Conservation (phyloP, 2,797 vertebrate genomes). For the Phoeniculus purpureus region DNA sequence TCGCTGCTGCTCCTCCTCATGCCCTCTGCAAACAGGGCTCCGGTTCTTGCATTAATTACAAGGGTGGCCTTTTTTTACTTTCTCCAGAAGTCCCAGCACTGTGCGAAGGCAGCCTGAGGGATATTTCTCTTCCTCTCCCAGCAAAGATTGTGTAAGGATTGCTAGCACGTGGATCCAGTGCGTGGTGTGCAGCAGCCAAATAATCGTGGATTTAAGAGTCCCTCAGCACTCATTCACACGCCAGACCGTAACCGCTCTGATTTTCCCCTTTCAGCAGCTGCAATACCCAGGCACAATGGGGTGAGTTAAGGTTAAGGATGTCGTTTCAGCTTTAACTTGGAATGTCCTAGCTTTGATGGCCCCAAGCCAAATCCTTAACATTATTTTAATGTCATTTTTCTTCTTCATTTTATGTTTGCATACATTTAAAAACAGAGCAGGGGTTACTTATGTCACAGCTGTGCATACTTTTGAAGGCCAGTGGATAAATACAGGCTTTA, state of each 20-base stretch:
- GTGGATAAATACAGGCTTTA: conserved; percentile 74
- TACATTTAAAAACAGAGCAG: conserved; percentile 72
- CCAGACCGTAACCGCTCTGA: conserved; percentile 71
- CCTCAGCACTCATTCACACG: conserved; percentile 72
- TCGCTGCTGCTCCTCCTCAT: neutral
- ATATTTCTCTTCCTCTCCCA: conserved; percentile 23
- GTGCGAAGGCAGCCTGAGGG: conserved; percentile 14
- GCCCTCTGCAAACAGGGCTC: neutral
- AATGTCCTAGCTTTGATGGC: conserved; percentile 75
- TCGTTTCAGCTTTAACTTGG: conserved; percentile 71
- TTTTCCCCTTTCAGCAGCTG: conserved; percentile 75
- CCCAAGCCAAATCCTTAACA: conserved; percentile 71
- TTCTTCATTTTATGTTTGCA: conserved; percentile 78
- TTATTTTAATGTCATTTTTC: conserved; percentile 70
- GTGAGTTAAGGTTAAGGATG: conserved; percentile 74
- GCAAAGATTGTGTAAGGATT: conserved; percentile 66
- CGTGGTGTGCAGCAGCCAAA: conserved; percentile 71
- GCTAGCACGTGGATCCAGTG: conserved; percentile 64
- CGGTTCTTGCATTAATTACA: neutral
- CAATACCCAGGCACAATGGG: conserved; percentile 60
- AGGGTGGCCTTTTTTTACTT: neutral
- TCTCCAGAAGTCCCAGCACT: neutral
- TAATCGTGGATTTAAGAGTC: conserved; percentile 75
- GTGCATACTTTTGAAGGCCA: conserved; percentile 76
- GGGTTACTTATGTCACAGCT: conserved; percentile 80